These are phyloP conservation scores for Triplophysa yarkandensis DNA, from an alignment of 2,797 vertebrate genomes.

Conservation along the genomic window DNA sequence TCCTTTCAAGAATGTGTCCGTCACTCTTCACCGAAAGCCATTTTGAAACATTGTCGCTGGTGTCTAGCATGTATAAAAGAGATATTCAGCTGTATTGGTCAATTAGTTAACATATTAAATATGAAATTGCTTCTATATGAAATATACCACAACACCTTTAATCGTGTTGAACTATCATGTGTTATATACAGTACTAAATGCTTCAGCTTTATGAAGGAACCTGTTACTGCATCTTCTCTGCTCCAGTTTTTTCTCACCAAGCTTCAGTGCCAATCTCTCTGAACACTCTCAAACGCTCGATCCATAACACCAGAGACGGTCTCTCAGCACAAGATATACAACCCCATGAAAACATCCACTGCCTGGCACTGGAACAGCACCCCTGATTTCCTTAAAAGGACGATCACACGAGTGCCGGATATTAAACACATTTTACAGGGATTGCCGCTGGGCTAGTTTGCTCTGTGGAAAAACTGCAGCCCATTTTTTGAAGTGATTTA, in stretches of 20 bases:
- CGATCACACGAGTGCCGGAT: conserved; percentile 37
- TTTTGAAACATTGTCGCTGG: background rate
- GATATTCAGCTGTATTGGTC: too few relatives aligned
- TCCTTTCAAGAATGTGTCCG: background rate
- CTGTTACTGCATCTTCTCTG: conserved; percentile 60
- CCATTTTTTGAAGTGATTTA: conserved; percentile 40
- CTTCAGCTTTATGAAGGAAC: conserved; percentile 42
- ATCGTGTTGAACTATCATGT: background rate
- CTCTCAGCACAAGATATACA: conserved; percentile 29
- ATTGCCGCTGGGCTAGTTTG: conserved; percentile 37
- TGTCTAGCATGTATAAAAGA: background rate
- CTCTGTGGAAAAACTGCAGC: conserved; percentile 30
- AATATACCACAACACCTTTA: background rate
- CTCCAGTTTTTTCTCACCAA: conserved; percentile 52
- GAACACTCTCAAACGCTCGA: conserved; percentile 19
- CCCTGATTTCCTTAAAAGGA: conserved; percentile 54
- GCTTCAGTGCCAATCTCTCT: conserved; percentile 52
- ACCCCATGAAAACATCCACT: conserved; percentile 57
- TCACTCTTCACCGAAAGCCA: background rate
- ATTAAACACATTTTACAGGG: conserved; percentile 47
- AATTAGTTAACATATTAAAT: too few relatives aligned
- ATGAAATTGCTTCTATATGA: background rate
- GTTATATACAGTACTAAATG: conserved; percentile 28
- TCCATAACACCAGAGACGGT: conserved; percentile 37
- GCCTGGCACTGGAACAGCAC: conserved; percentile 62